These are phyloP conservation scores for Amphipyra berbera DNA, from an alignment of 2,888 invertebrate genomes.

Conservation along the genomic window DNA sequence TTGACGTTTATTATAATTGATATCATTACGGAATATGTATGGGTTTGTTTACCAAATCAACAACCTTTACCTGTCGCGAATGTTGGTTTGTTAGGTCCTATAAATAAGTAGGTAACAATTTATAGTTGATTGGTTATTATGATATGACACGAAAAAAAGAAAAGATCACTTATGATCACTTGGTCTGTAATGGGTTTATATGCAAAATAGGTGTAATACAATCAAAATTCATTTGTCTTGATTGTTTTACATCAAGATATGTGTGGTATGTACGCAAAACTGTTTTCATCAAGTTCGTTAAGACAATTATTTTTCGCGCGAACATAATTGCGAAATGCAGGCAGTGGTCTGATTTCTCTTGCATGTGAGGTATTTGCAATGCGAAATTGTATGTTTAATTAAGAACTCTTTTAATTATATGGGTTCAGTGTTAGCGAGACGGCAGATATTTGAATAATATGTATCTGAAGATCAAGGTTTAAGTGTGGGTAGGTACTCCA, in stretches of 20 bases:
- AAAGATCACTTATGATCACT: background rate
- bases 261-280: constrained; percentile 21
- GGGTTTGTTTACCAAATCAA: constrained; percentile 18
- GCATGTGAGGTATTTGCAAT: constrained; percentile 33
- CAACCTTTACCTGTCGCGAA: constrained; percentile 3
- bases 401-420: constrained; percentile 36
- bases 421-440: background rate
- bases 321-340: constrained; percentile 21
- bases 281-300: constrained; percentile 26
- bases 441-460: too few relatives aligned
- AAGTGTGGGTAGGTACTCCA: too few relatives aligned
- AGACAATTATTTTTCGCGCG: constrained; percentile 26
- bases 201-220: constrained; percentile 13
- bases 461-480: too few relatives aligned
- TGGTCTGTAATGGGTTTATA: constrained; percentile 5
- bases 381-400: constrained; percentile 40
- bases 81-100: constrained; percentile 3
- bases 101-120: constrained; percentile 10
- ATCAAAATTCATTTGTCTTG: constrained; percentile 11
- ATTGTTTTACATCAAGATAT: constrained; percentile 14
- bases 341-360: constrained; percentile 49
- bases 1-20: constrained; percentile 38
- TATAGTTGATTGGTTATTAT: constrained; percentile 7
- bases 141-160: background rate
- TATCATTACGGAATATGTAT: constrained; percentile 24